phyloP scores from a whole-genome alignment of 2,797 vertebrate genomes.

The Peromyscus attwateri region DNA sequence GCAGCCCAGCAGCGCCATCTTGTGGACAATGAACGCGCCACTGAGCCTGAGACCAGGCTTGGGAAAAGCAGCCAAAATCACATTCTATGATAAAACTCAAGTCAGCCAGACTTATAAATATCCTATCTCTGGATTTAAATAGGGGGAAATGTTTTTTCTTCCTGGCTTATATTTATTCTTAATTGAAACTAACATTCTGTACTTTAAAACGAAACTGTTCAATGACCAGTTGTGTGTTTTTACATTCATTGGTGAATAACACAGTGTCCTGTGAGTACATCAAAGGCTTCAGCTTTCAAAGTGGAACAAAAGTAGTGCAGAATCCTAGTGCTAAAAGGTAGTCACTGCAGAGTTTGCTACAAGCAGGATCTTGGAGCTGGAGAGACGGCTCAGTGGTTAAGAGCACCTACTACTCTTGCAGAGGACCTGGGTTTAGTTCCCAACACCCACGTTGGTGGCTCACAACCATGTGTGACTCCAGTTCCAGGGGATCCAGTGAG shows the following conservation, averaged over 20 bases:
- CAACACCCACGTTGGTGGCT: not conserved
- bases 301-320: not conserved
- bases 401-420: not conserved
- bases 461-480: not conserved
- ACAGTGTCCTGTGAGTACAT: not conserved
- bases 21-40: not conserved
- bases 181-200: not conserved
- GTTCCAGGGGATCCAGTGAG: not conserved
- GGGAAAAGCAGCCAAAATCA: not conserved
- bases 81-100: not conserved
- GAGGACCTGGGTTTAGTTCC: not conserved
- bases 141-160: not conserved
- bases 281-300: not conserved
- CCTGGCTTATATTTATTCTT: constrained; percentile 20
- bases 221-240: constrained; percentile 19
- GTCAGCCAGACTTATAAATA: not conserved
- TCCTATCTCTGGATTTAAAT: not conserved
- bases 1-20: constrained; percentile 25
- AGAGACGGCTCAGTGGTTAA: not conserved
- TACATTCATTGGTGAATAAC: not conserved
- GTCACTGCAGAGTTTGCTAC: not conserved
- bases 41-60: not conserved
- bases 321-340: not conserved
- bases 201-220: constrained; percentile 19
- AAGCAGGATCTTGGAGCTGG: not conserved